Evolutionary conservation across 2,888 invertebrate species (phyloP), one percentile per base, ranked within the genome.

Genomic region (Cataglyphis rosenhaueri): DNA sequence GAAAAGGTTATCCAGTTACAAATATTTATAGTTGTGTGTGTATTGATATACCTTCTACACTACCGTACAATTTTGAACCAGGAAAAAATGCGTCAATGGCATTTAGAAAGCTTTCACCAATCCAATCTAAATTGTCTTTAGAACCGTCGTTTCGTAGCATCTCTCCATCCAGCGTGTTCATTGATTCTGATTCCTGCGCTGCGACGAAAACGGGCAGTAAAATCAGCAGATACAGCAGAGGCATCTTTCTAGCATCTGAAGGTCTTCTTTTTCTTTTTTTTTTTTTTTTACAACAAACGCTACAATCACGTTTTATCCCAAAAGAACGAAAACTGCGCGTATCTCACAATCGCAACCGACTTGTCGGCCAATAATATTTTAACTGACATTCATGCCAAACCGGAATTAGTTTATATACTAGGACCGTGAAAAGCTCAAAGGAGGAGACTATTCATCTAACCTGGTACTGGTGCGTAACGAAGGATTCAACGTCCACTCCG

Each of bases 391-490:
- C 83, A 82, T 78, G 84, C 86, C 68, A 82, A 84, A 82, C 79
- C 85, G 85, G 89, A 79, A 93, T 92, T 92, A 92, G 92, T 92
- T 94, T 94, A 94, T 94, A 94, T 94, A 89, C 74, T 25, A 57
- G 84, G 82, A 52, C 74, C 79, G 83, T 61, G 88, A 89, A 90
- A 86, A 85, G 78, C 71, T 55, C 82, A 85, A 91, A 92, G 89
- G 91, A 92, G 91, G 92, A 92, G 91, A 90, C 92, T 90, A 84
- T 89, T 32, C 92, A 92, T 94, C 92, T 91, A 92, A 92, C 90
- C 91, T 88, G 92, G 92, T 91, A 93, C 91, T 92, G 93, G 92
- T 91, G 94, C 94, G 93, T 94, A 93, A 94, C 94, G 92, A 91
- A 86, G 90, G 91, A 91, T 91, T 89, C 91, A 89, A 84, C 88